Evolutionary conservation across 2,113 vertebrate species (phyloP).

Genomic region (Anthoscopus minutus): DNA sequence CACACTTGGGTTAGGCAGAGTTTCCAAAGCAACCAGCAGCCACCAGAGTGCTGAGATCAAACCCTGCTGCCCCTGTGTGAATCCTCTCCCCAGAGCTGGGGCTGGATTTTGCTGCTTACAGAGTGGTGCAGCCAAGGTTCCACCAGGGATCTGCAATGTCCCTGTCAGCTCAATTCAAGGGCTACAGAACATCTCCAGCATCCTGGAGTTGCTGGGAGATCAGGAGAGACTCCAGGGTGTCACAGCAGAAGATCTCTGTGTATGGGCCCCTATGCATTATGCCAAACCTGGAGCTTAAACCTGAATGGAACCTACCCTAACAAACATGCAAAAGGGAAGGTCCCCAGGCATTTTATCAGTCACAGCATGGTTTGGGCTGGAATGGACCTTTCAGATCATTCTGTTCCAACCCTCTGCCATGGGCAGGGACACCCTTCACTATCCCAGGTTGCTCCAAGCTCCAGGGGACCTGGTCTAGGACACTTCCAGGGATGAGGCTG

Average conservation of each 20-base stretch:
- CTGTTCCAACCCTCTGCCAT: not conserved
- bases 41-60: not conserved
- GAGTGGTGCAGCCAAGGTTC: not conserved
- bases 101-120: not conserved
- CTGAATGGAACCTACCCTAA: not conserved
- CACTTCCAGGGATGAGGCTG: not conserved
- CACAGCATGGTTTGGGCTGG: not conserved
- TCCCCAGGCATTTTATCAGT: not conserved
- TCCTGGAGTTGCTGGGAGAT: not conserved
- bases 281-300: not conserved
- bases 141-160: not conserved
- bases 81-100: not conserved
- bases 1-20: not conserved
- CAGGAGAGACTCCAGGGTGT: not conserved
- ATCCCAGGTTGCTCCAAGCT: not conserved
- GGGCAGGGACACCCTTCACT: not conserved
- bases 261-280: fast-evolving
- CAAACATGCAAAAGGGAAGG: not conserved
- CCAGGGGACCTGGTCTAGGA: fast-evolving
- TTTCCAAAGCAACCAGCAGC: not conserved
- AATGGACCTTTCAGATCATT: not conserved
- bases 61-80: not conserved
- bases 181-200: not conserved
- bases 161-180: not conserved
- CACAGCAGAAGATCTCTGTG: not conserved